A percentile compares a stretch with the other conserved stretches of the same genome.
Conservation (phyloP, 1,140 invertebrate species). For the Coenobita brevimanus region DNA sequence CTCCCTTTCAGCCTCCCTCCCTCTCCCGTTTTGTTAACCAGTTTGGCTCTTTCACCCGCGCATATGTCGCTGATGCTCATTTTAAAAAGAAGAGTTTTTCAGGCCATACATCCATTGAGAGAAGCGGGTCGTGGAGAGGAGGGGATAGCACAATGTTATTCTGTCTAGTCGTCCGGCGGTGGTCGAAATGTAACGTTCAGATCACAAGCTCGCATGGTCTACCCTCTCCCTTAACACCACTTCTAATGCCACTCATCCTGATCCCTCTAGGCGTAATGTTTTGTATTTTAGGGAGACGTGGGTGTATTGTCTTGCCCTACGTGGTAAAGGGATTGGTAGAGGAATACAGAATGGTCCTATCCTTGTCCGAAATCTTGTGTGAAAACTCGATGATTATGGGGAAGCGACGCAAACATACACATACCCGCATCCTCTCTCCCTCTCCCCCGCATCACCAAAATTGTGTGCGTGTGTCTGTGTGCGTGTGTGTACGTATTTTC, state of each 20-base stretch:
- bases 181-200: background rate
- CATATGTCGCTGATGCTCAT: slow-evolving; percentile 61
- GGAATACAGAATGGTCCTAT: background rate
- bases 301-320: too few relatives aligned
- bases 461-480: slow-evolving; percentile 24
- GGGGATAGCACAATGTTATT: slow-evolving; percentile 40
- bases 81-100: slow-evolving; percentile 62
- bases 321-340: too few relatives aligned
- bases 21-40: slow-evolving; percentile 69
- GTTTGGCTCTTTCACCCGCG: slow-evolving; percentile 56
- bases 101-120: slow-evolving; percentile 57
- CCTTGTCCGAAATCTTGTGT: too few relatives aligned
- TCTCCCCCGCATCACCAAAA: slow-evolving; percentile 36
- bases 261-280: too few relatives aligned
- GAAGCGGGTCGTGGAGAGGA: background rate
- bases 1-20: slow-evolving; percentile 34
- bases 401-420: background rate
- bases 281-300: too few relatives aligned
- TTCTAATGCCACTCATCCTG: too few relatives aligned
- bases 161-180: background rate
- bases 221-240: too few relatives aligned
- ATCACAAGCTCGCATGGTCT: too few relatives aligned
- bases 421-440: background rate
- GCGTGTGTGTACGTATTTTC: slow-evolving; percentile 24
- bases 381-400: too few relatives aligned